Evolutionary conservation across 2,888 invertebrate species (phyloP).

Genomic region (Catocala sponsa): DNA sequence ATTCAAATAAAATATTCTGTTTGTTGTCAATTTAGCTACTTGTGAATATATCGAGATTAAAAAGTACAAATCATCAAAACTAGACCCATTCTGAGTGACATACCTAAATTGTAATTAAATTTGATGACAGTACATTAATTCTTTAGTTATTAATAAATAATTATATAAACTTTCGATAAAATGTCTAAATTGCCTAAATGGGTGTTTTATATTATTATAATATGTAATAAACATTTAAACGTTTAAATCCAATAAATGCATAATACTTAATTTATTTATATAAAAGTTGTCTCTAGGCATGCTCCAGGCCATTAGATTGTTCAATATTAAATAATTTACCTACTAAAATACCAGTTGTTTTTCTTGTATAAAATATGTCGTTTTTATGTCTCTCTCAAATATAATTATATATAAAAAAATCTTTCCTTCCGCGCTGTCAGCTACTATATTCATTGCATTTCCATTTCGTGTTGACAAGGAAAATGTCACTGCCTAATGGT

Average conservation of each 20-base stretch:
- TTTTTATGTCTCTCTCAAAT: too few species aligned
- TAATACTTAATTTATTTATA: too few species aligned
- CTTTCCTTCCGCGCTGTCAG: constrained; percentile 2
- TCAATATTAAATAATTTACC: too few species aligned
- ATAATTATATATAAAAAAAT: background rate
- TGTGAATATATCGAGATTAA: constrained; percentile 31
- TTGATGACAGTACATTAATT: constrained; percentile 24
- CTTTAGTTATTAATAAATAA: constrained; percentile 19
- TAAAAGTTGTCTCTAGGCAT: too few species aligned
- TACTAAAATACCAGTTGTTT: too few species aligned
- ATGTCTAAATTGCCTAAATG: constrained; percentile 52
- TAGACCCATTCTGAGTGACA: constrained; percentile 14
- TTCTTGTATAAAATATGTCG: too few species aligned
- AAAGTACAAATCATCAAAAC: constrained; percentile 39
- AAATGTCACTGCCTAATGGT: constrained; percentile 7
- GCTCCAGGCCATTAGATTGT: too few species aligned
- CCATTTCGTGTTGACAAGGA: constrained; percentile 7
- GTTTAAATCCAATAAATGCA: too few species aligned
- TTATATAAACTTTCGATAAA: constrained; percentile 19
- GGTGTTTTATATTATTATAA: constrained; percentile 60
- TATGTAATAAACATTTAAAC: constrained; percentile 70
- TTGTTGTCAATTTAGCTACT: constrained; percentile 31
- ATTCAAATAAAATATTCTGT: constrained; percentile 21
- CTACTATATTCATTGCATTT: background rate
- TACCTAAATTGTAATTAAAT: constrained; percentile 27